phyloP scores from a whole-genome alignment of 2,888 invertebrate species.

The Athalia circularis region DNA sequence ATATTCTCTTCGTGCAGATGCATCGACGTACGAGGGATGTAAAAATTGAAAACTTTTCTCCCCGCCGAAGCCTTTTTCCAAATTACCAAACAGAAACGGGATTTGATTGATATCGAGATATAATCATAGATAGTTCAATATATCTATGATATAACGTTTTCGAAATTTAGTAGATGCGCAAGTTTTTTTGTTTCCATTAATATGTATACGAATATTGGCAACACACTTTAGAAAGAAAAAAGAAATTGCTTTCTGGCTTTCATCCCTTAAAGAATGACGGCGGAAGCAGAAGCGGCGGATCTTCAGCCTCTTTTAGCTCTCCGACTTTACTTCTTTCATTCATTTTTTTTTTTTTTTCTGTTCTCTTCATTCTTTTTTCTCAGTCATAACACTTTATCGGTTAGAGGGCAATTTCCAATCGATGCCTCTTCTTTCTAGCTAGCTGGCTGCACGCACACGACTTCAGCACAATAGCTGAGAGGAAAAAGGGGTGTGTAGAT shows the following conservation, averaged over 20 bases:
- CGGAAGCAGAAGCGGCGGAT: background rate
- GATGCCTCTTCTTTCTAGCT: constrained; percentile 4
- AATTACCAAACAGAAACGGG: background rate
- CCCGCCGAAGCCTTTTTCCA: background rate
- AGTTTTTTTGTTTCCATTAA: background rate
- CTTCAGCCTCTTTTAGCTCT: too few species aligned
- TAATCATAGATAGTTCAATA: too few species aligned
- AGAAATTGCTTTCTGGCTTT: constrained; percentile 44
- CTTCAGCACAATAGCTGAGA: too few species aligned
- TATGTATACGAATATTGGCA: background rate
- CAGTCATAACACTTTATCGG: constrained; percentile 40
- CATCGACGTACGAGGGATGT: too few species aligned
- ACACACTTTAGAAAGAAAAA: constrained; percentile 20
- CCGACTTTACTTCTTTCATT: too few species aligned
- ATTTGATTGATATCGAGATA: background rate
- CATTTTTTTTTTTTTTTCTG: too few species aligned
- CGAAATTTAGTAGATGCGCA: background rate
- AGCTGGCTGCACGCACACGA: background rate
- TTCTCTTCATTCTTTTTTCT: constrained; percentile 11
- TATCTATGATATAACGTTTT: background rate
- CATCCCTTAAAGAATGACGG: constrained; percentile 40
- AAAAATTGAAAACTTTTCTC: too few species aligned
- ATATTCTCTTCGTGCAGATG: too few species aligned
- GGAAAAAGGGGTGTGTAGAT: background rate
- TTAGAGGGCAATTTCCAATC: constrained; percentile 31